Conservation (phyloP, 2,113 vertebrate genomes). For the Ceyx margarethae region DNA sequence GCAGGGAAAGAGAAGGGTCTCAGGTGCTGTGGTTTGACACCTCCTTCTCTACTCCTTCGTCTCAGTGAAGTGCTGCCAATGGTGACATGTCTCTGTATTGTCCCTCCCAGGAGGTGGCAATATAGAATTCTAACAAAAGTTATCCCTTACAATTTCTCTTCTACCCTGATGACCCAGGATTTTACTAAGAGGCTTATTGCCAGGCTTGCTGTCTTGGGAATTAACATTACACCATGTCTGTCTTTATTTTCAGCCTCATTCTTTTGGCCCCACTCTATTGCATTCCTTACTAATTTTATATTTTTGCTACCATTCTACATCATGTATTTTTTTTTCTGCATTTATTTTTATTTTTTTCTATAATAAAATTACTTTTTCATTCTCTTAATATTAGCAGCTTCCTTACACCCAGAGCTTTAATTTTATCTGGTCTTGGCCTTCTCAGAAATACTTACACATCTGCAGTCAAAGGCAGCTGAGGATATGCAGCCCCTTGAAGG, state of each 20-base stretch:
- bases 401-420: neutral
- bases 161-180: neutral
- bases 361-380: neutral
- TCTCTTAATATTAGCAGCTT: neutral
- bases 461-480: constrained; percentile 9
- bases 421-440: neutral
- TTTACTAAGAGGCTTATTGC: neutral
- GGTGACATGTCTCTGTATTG: neutral
- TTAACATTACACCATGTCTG: neutral
- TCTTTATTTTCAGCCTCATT: neutral
- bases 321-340: neutral
- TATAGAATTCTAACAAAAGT: neutral
- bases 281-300: neutral
- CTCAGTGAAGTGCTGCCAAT: neutral
- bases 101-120: neutral
- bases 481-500: neutral
- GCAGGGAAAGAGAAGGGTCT: neutral
- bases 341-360: neutral
- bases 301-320: neutral
- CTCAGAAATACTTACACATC: neutral
- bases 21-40: neutral
- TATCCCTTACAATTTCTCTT: neutral
- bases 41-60: neutral
- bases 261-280: neutral
- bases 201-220: neutral